Conservation (phyloP, 1,140 invertebrate species). For the Diorhabda carinulata region DNA sequence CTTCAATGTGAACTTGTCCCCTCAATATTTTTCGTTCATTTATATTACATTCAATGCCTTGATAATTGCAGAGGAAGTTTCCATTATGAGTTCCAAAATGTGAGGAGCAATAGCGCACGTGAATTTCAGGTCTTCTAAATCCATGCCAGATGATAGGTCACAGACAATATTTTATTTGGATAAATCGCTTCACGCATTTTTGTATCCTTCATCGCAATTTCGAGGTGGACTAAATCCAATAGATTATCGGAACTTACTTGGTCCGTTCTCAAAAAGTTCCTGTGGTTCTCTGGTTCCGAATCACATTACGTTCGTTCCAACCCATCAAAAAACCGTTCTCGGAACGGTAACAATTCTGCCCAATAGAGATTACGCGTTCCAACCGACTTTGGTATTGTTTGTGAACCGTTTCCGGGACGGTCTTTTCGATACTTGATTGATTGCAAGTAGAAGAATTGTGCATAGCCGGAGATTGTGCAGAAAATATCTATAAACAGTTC, state of each 20-base stretch:
- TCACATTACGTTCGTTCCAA: neutral
- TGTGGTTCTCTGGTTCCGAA: conserved; percentile 25
- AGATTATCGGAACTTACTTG: conserved; percentile 20
- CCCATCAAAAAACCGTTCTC: no score
- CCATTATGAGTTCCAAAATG: conserved; percentile 20
- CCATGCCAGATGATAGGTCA: conserved; percentile 34
- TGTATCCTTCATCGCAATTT: conserved; percentile 17
- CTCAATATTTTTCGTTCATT: neutral
- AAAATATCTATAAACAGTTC: no score
- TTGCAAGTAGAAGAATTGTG: no score
- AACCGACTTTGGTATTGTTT: no score
- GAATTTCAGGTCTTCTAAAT: conserved; percentile 12
- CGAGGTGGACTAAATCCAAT: conserved; percentile 24
- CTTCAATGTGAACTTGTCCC: neutral
- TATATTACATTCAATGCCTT: conserved; percentile 10
- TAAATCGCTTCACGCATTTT: no score
- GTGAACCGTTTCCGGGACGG: no score
- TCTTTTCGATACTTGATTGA: no score
- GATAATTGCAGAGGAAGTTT: conserved; percentile 19
- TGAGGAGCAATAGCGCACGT: no score
- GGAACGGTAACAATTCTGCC: no score
- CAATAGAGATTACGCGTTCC: no score
- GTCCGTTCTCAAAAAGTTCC: conserved; percentile 24
- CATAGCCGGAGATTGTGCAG: no score
- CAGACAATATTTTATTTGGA: conserved; percentile 26